These are phyloP conservation scores for Halictus ligatus DNA, from an alignment of 2,888 invertebrate species.

Conservation along the genomic window DNA sequence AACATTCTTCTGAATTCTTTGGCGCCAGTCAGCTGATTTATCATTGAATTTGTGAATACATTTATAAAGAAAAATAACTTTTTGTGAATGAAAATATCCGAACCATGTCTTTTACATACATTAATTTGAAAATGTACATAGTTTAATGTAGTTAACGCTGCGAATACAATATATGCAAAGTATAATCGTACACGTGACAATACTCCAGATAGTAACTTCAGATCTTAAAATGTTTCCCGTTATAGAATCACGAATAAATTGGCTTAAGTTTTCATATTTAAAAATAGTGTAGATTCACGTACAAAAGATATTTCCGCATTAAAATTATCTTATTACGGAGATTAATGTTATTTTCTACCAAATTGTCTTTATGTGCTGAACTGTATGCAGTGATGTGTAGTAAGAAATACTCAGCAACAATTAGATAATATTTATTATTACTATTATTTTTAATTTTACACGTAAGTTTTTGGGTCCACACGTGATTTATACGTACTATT, in stretches of 20 bases:
- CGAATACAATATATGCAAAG: not conserved
- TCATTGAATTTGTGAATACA: not conserved
- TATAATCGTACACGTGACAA: not conserved
- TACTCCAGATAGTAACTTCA: not conserved
- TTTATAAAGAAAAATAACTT: not conserved
- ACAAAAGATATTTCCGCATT: not conserved
- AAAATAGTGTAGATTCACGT: slow-evolving; percentile 19
- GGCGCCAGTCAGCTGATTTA: not conserved
- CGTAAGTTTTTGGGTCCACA: slow-evolving; percentile 17
- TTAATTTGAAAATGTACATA: not conserved
- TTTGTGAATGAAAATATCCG: not conserved
- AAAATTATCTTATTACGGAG: not conserved
- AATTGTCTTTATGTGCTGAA: not conserved
- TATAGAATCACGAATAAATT: slow-evolving; percentile 4
- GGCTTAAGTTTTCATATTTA: not conserved
- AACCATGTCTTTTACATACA: not conserved
- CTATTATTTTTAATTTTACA: not conserved
- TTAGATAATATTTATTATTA: slow-evolving; percentile 4
- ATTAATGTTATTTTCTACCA: not conserved
- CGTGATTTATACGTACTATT: not conserved
- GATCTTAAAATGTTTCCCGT: slow-evolving; percentile 15
- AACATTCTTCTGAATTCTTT: not conserved
- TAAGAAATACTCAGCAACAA: not conserved
- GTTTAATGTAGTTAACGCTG: not conserved
- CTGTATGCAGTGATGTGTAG: not conserved